A percentile compares a stretch with the other conserved stretches of the same genome.
These are phyloP conservation scores for Gnathonemus echidnorhynchus DNA, from an alignment of 2,113 vertebrate genomes.

Conservation along the genomic window DNA sequence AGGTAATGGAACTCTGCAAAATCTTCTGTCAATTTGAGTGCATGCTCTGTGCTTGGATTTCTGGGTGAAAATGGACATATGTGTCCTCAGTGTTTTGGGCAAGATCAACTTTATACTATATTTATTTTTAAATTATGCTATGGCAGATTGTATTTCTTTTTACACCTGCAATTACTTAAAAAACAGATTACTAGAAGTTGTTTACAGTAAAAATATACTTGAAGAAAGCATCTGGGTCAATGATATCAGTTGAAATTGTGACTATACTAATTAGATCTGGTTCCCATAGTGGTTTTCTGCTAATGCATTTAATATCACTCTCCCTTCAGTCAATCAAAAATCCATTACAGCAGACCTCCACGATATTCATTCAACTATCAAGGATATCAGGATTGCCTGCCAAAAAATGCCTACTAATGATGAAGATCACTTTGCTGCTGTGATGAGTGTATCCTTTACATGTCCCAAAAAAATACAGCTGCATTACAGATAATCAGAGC, in stretches of 20 bases:
- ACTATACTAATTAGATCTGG: not conserved
- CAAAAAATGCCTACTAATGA: slow-evolving; percentile 71
- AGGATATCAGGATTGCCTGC: slow-evolving; percentile 84
- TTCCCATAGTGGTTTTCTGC: not conserved
- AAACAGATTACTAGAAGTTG: not conserved
- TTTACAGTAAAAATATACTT: not conserved
- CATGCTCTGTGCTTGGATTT: not conserved
- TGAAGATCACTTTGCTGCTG: slow-evolving; percentile 80
- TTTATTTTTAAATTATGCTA: not conserved
- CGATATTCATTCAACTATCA: slow-evolving; percentile 81
- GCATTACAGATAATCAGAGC: not conserved
- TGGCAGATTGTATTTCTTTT: not conserved
- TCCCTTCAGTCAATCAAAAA: slow-evolving; percentile 81
- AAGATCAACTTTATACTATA: not conserved
- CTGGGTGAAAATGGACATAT: not conserved
- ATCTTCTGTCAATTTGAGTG: not conserved
- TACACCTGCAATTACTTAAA: not conserved
- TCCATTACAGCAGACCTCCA: slow-evolving; percentile 76
- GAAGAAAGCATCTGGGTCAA: not conserved
- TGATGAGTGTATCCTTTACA: slow-evolving; percentile 80
- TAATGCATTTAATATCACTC: not conserved
- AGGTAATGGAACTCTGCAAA: slow-evolving; percentile 59
- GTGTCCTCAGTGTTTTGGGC: not conserved
- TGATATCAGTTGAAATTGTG: not conserved
- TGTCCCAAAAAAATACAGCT: not conserved